Evolutionary conservation across 2,113 vertebrate species (phyloP), one percentile per base, ranked within the genome.

Genomic region (Catharus minimus): DNA sequence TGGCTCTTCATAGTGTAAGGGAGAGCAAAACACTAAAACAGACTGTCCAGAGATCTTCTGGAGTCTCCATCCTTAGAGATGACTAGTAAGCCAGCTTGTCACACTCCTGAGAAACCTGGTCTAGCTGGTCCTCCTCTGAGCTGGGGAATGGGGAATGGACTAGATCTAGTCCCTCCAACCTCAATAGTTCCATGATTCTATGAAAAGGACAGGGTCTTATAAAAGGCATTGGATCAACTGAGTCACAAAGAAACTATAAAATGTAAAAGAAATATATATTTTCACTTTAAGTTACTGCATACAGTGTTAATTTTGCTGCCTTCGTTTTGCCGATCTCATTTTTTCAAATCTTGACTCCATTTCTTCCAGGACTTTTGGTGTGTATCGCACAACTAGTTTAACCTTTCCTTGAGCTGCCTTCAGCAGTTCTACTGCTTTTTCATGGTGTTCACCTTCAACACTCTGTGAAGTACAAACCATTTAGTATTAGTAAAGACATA

Each of bases 301-400:
- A 74, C 92, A 73, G 8, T 3, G 72, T 96, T 98, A 99, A 96
- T 99, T 99, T 97, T 99, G 99, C 97, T 99, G 99, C 89, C 99
- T 98, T 97, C 99, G 99, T 96, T 99, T 99, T 39, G 99, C 99
- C 5, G 99, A 99, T 97, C 99, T 98, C 99, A 99, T 99, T 97
- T 99, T 99, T 96, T 99, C 99, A 96, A 99, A 99, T 89, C 99
- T 98, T 0, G 98, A 99, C 94, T 99, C 99, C 99, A 99, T 99
- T 90, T 99, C 99, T 97, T 99, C 99, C 19, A 99, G 97, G 77
- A 99, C 99, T 93, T 99, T 99, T 20, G 99, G 99, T 27, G 99
- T 99, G 92, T 99, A 99, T 32, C 99, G 98, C 43, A 99, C 99
- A 21, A 99, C 99, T 92, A 99, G 96, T 85, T 99, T 99, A 60